A percentile compares a stretch with the other conserved stretches of the same genome.
These are phyloP conservation scores for Sandelia bainsii DNA, from an alignment of 2,797 vertebrate genomes.

Conservation along the genomic window DNA sequence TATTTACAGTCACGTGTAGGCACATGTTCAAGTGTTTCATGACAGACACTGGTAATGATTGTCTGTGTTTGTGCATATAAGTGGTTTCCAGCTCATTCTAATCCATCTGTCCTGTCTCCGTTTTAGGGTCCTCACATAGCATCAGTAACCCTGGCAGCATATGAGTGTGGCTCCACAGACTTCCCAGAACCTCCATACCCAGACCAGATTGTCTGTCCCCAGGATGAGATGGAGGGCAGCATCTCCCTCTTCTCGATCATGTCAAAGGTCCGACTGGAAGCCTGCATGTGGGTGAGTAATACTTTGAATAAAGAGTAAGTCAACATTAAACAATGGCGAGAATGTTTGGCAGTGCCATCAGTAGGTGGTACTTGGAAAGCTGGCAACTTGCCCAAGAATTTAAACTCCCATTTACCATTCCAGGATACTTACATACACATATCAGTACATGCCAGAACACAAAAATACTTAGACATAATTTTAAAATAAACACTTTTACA, in stretches of 20 bases:
- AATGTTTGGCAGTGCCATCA: conserved; percentile 13
- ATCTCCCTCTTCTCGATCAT: conserved; percentile 96
- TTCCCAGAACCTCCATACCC: conserved; percentile 99
- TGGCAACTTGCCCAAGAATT: conserved; percentile 1
- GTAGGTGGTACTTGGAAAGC: neutral
- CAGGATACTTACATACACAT: neutral
- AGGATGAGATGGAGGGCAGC: conserved; percentile 83
- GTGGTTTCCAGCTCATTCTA: conserved; percentile 7
- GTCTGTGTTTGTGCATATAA: neutral
- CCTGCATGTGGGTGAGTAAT: conserved; percentile 98
- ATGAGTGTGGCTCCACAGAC: conserved; percentile 97
- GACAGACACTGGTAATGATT: neutral
- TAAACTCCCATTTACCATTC: neutral
- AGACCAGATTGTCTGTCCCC: conserved; percentile 94
- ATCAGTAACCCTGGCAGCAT: conserved; percentile 97
- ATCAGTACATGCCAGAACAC: neutral
- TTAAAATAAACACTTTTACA: neutral
- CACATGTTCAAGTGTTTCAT: neutral
- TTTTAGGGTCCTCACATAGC: conserved; percentile 97
- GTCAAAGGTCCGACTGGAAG: conserved; percentile 98
- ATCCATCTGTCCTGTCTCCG: conserved; percentile 5
- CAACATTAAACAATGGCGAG: neutral
- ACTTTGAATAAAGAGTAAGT: conserved; percentile 4
- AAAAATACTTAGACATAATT: neutral
- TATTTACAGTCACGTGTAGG: neutral